Evolutionary conservation across 2,888 invertebrate genomes (phyloP), one percentile per base, ranked within the genome.

Genomic region (Aspidiotus destructor): DNA sequence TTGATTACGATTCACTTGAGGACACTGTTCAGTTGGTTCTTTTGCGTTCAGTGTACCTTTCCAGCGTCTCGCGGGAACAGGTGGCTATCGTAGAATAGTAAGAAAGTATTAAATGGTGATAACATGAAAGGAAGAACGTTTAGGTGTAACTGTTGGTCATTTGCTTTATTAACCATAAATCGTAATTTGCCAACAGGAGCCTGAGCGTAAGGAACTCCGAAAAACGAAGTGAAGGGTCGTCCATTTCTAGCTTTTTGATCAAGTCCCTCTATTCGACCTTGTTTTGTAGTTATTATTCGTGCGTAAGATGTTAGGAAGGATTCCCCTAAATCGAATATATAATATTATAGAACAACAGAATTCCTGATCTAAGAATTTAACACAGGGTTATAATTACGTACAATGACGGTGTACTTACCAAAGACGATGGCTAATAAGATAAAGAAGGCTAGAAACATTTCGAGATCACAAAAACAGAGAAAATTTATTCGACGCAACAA

Each of bases 31-130:
- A 76, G 54, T 77, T 75, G 41, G 41, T 7, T 75, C 72, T 0
- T 78, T 77, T 52, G 80, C 79, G 72, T 82, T 79, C 69, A 77
- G 72, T 0, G 80, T 73, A 1, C 75, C 76, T 0, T 72, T 72
- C 82, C 82, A 82, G 41, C 77, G 73, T 41, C 75, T 74, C 0
- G 75, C 75, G 2, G 79, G 76, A 58, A 75, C 74, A 0, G 81
- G 81, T 7, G 80, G 79, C 75, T 77, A 13, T 28, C 28, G 16
- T 61, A 13, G 9, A 13, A 1, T 1, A 2, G 52, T 52, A n/a
- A 52, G n/a, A 52, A 52, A 52, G 5, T 52, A 13, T 11, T 52
- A 52, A 2, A 28, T 28, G 5, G 2, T 5, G 28, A 5, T 28
- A 28, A 28, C 28, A 28, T 5, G 28, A 28, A 5, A 52, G 11